Evolutionary conservation across 2,797 vertebrate species (phyloP).

Genomic region (Graptemys geographica): DNA sequence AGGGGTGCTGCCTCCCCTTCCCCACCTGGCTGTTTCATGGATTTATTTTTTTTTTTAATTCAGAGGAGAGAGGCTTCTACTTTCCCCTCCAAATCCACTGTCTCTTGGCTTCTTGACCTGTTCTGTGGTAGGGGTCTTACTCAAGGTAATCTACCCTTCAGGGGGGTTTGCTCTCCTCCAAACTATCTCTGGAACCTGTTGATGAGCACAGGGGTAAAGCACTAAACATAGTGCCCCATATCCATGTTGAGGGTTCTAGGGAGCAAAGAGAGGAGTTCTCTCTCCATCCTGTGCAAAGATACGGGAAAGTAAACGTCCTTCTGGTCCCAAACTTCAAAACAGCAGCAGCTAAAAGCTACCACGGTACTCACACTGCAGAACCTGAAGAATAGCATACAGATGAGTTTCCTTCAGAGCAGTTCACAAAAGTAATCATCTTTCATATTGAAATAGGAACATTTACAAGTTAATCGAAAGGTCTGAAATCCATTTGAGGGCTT

Average conservation of each 20-base stretch:
- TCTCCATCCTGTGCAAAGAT: background rate
- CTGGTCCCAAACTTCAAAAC: background rate
- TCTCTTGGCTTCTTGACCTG: background rate
- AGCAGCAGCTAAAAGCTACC: background rate
- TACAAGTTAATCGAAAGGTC: too few species aligned
- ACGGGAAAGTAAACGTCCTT: accelerated
- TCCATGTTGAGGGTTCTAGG: background rate
- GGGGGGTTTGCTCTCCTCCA: background rate
- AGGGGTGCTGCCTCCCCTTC: too few species aligned
- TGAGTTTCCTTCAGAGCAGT: too few species aligned
- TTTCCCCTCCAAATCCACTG: background rate
- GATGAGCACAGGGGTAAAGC: background rate
- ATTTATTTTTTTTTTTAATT: too few species aligned
- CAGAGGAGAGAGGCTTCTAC: background rate
- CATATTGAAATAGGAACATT: too few species aligned
- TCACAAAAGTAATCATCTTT: too few species aligned
- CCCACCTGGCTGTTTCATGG: too few species aligned
- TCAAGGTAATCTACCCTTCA: background rate
- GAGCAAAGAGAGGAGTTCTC: too few species aligned
- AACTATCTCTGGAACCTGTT: background rate
- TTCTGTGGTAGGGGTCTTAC: background rate
- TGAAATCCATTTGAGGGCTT: too few species aligned
- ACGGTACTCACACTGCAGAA: too few species aligned
- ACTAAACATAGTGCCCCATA: background rate
- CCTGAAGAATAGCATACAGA: too few species aligned